These are phyloP conservation scores for Dryobotodes eremita DNA, from an alignment of 2,888 invertebrate species.

Conservation along the genomic window DNA sequence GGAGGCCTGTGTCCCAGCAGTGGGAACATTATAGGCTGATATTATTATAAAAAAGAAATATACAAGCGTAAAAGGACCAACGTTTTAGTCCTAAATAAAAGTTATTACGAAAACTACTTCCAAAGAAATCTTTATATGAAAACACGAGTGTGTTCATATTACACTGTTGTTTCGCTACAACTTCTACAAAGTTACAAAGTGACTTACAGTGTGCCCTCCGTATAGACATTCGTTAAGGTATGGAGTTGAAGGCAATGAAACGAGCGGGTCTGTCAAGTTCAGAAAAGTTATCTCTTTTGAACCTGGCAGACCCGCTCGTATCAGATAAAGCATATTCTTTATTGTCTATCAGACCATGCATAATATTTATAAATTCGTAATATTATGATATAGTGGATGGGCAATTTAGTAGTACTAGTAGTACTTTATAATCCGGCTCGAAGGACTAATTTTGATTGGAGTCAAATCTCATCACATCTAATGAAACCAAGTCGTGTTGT, in stretches of 20 bases:
- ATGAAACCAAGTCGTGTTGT: neutral
- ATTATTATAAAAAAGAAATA: neutral
- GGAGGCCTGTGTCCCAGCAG: neutral
- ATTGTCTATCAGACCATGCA: neutral
- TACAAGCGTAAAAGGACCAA: conserved; percentile 30
- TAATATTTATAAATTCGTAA: neutral
- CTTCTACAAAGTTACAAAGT: conserved; percentile 44
- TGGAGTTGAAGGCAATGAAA: conserved; percentile 19
- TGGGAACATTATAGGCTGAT: neutral
- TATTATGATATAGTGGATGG: neutral
- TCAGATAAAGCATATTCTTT: neutral
- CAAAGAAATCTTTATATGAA: conserved; percentile 23
- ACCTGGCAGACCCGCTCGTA: neutral
- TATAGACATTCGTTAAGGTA: conserved; percentile 36
- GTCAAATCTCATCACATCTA: neutral
- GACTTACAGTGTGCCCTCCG: conserved; percentile 2
- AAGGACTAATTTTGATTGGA: neutral
- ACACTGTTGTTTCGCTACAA: conserved; percentile 46
- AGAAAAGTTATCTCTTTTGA: neutral
- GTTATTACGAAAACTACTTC: conserved; percentile 38
- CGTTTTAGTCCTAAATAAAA: conserved; percentile 22
- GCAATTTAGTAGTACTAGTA: no score
- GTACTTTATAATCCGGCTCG: conserved; percentile 10
- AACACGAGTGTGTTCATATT: conserved; percentile 22
- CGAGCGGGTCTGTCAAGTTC: neutral